Conservation (phyloP, 2,888 invertebrate genomes). For the Endomychus coccineus region DNA sequence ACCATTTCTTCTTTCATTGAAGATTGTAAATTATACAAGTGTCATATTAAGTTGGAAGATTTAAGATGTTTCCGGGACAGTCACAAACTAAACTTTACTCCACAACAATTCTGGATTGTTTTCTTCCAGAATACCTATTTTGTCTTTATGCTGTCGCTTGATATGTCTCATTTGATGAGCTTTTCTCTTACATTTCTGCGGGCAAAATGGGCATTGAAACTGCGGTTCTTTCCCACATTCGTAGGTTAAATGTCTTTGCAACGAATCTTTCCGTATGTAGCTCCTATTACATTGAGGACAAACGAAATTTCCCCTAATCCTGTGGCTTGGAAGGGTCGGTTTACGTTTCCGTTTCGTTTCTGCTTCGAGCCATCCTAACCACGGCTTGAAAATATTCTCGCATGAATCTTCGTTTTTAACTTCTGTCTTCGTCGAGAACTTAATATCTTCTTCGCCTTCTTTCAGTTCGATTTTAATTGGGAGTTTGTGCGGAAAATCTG, state of each 20-base stretch:
- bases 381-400: too few species aligned
- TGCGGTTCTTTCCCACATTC: slow-evolving; percentile 68
- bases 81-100: too few species aligned
- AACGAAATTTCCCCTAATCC: slow-evolving; percentile 44
- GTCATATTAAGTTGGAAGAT: too few species aligned
- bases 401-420: too few species aligned
- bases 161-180: slow-evolving; percentile 53
- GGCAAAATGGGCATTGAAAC: slow-evolving; percentile 63
- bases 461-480: slow-evolving; percentile 38
- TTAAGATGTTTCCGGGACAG: too few species aligned
- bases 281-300: slow-evolving; percentile 69
- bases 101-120: slow-evolving; percentile 41
- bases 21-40: too few species aligned
- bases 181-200: slow-evolving; percentile 60
- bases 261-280: slow-evolving; percentile 71
- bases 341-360: slow-evolving; percentile 26
- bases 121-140: slow-evolving; percentile 45
- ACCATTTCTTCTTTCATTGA: too few species aligned
- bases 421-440: too few species aligned
- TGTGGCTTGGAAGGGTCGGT: slow-evolving; percentile 42
- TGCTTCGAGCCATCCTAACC: slow-evolving; percentile 19
- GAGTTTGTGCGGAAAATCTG: slow-evolving; percentile 20
- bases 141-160: slow-evolving; percentile 47
- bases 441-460: slow-evolving; percentile 29
- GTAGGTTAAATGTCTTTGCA: slow-evolving; percentile 68